Evolutionary conservation across 2,888 invertebrate genomes (phyloP).

Genomic region (Melieria picta): DNA sequence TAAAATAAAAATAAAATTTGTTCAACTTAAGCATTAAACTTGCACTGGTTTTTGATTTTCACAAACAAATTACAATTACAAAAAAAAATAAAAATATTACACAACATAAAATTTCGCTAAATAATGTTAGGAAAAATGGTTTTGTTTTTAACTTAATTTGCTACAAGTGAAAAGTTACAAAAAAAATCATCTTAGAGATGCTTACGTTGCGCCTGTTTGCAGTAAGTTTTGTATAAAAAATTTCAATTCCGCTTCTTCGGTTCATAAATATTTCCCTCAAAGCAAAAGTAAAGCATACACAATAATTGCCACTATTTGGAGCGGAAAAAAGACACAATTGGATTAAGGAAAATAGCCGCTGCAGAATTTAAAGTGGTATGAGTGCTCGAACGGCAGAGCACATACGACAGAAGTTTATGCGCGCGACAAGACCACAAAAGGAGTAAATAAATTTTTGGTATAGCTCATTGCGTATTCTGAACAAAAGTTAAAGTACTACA

Average conservation of each 20-base stretch:
- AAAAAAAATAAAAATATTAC: constrained; percentile 35
- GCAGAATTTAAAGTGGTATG: too few species aligned
- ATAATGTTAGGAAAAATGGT: constrained; percentile 37
- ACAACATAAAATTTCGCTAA: constrained; percentile 53
- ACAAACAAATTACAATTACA: constrained; percentile 28
- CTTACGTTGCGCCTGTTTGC: background rate
- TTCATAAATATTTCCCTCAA: constrained; percentile 50
- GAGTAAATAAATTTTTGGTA: constrained; percentile 53
- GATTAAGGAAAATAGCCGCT: too few species aligned
- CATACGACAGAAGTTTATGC: constrained; percentile 17
- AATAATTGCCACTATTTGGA: constrained; percentile 59
- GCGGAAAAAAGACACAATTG: constrained; percentile 18
- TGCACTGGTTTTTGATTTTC: constrained; percentile 43
- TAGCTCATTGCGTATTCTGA: constrained; percentile 51
- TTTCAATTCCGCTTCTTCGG: constrained; percentile 1
- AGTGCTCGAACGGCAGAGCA: background rate
- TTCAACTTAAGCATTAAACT: constrained; percentile 44
- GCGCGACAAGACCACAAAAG: constrained; percentile 39
- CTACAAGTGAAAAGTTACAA: constrained; percentile 31
- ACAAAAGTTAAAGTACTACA: constrained; percentile 44
- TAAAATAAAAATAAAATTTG: constrained; percentile 45
- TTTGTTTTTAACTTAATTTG: background rate
- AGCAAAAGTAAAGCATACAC: constrained; percentile 52
- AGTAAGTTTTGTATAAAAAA: too few species aligned
- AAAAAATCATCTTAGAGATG: constrained; percentile 49